Percentiles rank a stretch among this genome's conserved stretches.
phyloP scores from a whole-genome alignment of 2,888 invertebrate genomes.

The Suillia variegata region DNA sequence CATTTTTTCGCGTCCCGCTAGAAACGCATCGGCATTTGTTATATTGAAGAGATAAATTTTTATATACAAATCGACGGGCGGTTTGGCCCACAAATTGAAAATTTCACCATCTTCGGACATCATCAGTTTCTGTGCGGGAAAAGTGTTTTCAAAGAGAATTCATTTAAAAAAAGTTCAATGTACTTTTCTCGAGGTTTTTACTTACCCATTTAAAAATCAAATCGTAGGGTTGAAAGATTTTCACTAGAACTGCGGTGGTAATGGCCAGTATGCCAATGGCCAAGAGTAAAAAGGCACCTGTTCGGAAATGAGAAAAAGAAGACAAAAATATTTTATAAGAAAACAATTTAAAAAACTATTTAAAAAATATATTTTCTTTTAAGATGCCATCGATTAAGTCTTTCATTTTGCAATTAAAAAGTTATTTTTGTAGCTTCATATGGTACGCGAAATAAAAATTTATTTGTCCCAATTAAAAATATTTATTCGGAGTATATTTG shows the following conservation, averaged over 20 bases:
- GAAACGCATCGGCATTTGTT: conserved; percentile 79
- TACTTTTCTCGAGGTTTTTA: conserved; percentile 9
- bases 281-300: conserved; percentile 76
- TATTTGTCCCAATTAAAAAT: too few species aligned
- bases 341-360: too few species aligned
- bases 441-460: too few species aligned
- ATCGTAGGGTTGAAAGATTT: conserved; percentile 75
- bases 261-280: conserved; percentile 73
- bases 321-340: background rate
- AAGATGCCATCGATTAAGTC: too few species aligned
- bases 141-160: conserved; percentile 11
- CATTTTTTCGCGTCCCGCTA: conserved; percentile 74
- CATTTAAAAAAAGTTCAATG: conserved; percentile 23
- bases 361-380: too few species aligned
- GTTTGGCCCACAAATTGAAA: conserved; percentile 80
- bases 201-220: conserved; percentile 75
- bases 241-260: conserved; percentile 69
- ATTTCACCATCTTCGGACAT: conserved; percentile 80
- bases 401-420: too few species aligned
- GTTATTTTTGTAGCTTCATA: too few species aligned
- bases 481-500: too few species aligned
- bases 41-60: conserved; percentile 83
- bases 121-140: conserved; percentile 69
- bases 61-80: conserved; percentile 78
- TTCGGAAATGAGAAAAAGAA: conserved; percentile 47